A percentile compares a stretch with the other conserved stretches of the same genome.
These are phyloP conservation scores for Indicator indicator DNA, from an alignment of 2,113 vertebrate species.

Conservation along the genomic window DNA sequence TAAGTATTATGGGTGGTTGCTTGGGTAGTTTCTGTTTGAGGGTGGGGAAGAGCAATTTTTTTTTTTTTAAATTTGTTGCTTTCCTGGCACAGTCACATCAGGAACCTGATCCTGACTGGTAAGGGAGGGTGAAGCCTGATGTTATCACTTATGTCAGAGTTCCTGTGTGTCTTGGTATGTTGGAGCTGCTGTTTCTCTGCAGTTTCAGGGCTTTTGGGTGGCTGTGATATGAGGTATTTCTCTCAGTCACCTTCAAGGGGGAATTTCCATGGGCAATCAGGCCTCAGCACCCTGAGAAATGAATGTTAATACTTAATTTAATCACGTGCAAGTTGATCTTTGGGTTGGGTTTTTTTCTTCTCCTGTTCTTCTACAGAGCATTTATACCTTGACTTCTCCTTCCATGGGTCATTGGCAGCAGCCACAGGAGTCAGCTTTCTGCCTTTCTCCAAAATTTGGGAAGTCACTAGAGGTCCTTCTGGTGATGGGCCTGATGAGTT, in stretches of 20 bases:
- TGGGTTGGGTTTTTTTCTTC: not conserved
- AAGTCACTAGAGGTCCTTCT: not conserved
- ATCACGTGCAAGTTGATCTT: not conserved
- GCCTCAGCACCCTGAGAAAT: not conserved
- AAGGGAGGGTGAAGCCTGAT: not conserved
- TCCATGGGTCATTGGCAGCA: not conserved
- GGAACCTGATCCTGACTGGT: not conserved
- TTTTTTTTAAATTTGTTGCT: not conserved
- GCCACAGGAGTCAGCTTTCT: not conserved
- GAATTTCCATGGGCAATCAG: not conserved
- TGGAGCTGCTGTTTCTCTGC: not conserved
- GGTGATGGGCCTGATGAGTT: not conserved
- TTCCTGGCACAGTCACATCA: not conserved
- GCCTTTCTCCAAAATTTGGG: not conserved
- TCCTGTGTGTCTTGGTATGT: fast-evolving
- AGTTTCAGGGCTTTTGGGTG: not conserved
- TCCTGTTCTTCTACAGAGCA: not conserved
- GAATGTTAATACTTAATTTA: not conserved
- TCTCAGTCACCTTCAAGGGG: not conserved
- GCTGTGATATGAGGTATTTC: not conserved
- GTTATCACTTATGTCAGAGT: not conserved
- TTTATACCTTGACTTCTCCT: not conserved
- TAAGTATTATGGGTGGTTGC: not conserved
- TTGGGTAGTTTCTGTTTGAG: not conserved
- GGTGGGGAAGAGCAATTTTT: not conserved